Base-by-base conservation (phyloP, 2,888 invertebrate genomes). In the Noctua pronuba region DNA sequence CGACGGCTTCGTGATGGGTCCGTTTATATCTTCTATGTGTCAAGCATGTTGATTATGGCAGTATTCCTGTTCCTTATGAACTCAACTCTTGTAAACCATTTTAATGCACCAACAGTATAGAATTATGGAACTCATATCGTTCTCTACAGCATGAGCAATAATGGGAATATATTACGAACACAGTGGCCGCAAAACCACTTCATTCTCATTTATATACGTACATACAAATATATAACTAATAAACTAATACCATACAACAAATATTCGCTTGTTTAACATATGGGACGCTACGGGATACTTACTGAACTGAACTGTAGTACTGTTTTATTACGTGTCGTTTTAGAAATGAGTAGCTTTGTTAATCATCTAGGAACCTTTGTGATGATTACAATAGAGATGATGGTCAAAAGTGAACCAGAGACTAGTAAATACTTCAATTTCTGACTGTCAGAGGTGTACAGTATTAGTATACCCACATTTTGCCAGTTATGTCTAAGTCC, bases 241-340 rank as follows among this genome's bases (percentile, higher is more conserved):
- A 73, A 86, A 88, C 87, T 85, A 90, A 89, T 86, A 87, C 83
- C 83, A 77, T 85, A 85, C 87, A 86, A 88, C 88, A 90, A 89
- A 91, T 89, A 91, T 85, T 84, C 82, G 72, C 46, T 11, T 73
- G 62, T 73, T 38, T 71, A 75, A 82, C 75, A 72, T 72, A 80
- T 77, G 83, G 74, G 86, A 75, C 76, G 46, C 66, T 62, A 21
- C 16, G 74, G 69, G 73, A 70, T 83, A 79, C 55, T 71, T 68
- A 58, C 8, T 44, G 38, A 55, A 70, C 64, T 38, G n/a, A 71
- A 82, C 46, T 69, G n/a, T n/a, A n/a, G n/a, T n/a, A 58, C 65
- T 77, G 76, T 38, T 49, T 4, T 13, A 86, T 86, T 85, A 75
- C 86, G 64, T 85, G 49, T 86, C 18, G 1, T 41, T 35, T 67